Percentiles rank a stretch among this genome's conserved stretches.
Conservation (phyloP, 92 coral and sea anemone species). For the Porites rus region DNA sequence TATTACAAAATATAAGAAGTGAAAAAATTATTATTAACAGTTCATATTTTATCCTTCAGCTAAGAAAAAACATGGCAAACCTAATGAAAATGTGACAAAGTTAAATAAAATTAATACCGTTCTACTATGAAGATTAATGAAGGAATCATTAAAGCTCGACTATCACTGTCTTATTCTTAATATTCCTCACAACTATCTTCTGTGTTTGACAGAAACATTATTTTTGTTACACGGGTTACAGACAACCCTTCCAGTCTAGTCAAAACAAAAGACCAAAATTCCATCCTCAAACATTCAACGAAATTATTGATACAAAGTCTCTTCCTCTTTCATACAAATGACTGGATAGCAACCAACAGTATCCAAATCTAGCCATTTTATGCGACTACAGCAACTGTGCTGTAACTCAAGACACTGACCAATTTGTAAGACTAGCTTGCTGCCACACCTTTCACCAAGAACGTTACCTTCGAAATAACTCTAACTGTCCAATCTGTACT, state of each 20-base stretch:
- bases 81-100: conserved; percentile 19
- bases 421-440: too few species aligned
- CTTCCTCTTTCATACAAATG: neutral
- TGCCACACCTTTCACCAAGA: neutral
- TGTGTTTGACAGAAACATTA: conserved; percentile 14
- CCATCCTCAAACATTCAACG: conserved; percentile 7
- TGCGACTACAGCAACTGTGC: too few species aligned
- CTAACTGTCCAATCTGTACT: conserved; percentile 13
- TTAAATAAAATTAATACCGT: conserved; percentile 12
- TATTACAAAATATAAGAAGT: conserved; percentile 4
- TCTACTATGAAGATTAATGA: conserved; percentile 14
- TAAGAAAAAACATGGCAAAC: conserved; percentile 14
- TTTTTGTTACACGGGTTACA: conserved; percentile 15
- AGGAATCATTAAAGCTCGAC: conserved; percentile 15
- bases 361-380: too few species aligned
- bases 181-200: conserved; percentile 15
- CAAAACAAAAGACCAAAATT: conserved; percentile 17
- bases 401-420: too few species aligned
- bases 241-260: conserved; percentile 20
- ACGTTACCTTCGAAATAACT: neutral
- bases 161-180: conserved; percentile 5
- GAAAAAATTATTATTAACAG: conserved; percentile 5
- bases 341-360: too few species aligned
- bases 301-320: conserved; percentile 10
- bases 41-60: conserved; percentile 12